Evolutionary conservation across 2,888 invertebrate genomes (phyloP).

Genomic region (Petrolisthes cinctipes): DNA sequence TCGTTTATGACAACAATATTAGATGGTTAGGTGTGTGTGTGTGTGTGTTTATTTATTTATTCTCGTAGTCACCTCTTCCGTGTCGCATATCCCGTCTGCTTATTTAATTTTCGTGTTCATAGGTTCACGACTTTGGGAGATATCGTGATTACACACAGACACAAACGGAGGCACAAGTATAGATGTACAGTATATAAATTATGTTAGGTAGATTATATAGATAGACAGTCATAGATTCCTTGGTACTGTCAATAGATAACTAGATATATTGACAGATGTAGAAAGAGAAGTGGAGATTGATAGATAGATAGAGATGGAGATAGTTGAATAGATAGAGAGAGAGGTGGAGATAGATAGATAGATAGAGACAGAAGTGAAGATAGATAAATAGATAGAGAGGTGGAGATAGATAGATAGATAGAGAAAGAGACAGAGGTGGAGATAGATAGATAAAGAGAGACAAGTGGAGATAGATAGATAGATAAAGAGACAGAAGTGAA

Average conservation of each 20-base stretch:
- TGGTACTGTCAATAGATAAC: not conserved
- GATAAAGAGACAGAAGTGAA: not conserved
- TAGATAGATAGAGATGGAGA: not conserved
- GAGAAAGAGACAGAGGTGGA: too few species aligned
- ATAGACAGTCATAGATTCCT: not conserved
- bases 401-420: too few species aligned
- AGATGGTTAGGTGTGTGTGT: too few species aligned
- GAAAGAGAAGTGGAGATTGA: not conserved
- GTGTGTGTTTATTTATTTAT: too few species aligned
- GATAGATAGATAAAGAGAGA: too few species aligned
- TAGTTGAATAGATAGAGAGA: too few species aligned
- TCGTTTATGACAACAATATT: too few species aligned
- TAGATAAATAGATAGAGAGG: too few species aligned
- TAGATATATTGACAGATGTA: not conserved
- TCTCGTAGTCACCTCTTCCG: too few species aligned
- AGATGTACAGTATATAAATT: not conserved
- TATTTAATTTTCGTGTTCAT: not conserved
- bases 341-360: not conserved
- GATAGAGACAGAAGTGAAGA: not conserved
- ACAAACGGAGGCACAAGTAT: conserved; percentile 24
- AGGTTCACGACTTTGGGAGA: not conserved
- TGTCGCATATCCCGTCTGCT: too few species aligned
- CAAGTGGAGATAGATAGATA: too few species aligned
- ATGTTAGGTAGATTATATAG: not conserved
- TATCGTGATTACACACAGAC: conserved; percentile 24